These are phyloP conservation scores for Etia nguti DNA, from an alignment of 2,113 vertebrate genomes.

Conservation along the genomic window DNA sequence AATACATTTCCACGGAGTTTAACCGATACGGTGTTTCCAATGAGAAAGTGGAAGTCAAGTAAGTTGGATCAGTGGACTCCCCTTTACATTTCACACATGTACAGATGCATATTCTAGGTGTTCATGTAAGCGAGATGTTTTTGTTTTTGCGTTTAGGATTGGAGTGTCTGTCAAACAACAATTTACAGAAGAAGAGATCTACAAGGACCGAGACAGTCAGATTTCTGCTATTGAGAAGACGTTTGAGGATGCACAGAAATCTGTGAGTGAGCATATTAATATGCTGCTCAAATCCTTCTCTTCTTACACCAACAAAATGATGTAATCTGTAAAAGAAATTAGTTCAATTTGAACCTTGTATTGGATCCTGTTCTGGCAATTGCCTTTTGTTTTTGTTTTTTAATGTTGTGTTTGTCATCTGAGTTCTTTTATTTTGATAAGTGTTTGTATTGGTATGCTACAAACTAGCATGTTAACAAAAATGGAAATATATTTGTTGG, in stretches of 20 bases:
- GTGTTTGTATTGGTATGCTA: not conserved
- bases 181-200: constrained; percentile 95
- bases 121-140: not conserved
- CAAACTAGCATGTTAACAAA: not conserved
- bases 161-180: constrained; percentile 96
- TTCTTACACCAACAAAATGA: not conserved
- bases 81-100: not conserved
- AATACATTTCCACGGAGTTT: constrained; percentile 95
- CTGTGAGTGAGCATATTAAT: constrained; percentile 56
- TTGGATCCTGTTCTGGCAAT: not conserved
- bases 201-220: constrained; percentile 93
- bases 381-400: not conserved
- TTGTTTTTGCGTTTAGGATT: constrained; percentile 69
- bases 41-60: constrained; percentile 96
- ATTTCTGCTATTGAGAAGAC: constrained; percentile 95
- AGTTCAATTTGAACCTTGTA: not conserved
- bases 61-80: not conserved
- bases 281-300: not conserved
- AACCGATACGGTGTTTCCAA: constrained; percentile 92
- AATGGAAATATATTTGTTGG: not conserved
- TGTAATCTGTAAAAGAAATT: not conserved
- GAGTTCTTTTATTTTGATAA: not conserved
- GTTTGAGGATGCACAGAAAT: constrained; percentile 92
- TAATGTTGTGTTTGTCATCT: not conserved
- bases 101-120: too few relatives aligned